Conservation (phyloP, 2,113 vertebrate species). For the Callipepla squamata region DNA sequence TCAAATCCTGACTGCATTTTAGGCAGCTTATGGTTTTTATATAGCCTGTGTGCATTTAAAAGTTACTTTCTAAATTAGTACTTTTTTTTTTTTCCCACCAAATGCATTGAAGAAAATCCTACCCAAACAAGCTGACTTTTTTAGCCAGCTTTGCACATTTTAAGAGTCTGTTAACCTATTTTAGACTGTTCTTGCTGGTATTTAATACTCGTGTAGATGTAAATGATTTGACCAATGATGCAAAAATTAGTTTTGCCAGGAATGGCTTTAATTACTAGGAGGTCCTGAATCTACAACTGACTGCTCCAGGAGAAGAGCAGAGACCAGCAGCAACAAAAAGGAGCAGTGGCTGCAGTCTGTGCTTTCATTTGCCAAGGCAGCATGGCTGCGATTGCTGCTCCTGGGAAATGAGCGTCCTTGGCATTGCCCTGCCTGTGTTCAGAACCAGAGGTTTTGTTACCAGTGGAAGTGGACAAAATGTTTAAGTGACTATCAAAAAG, state of each 20-base stretch:
- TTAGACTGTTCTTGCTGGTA: background rate
- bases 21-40: conserved; percentile 49
- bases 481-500: background rate
- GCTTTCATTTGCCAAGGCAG: background rate
- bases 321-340: background rate
- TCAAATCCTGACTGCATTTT: conserved; percentile 43
- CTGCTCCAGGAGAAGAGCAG: conserved; percentile 15
- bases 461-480: background rate
- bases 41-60: conserved; percentile 32
- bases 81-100: background rate
- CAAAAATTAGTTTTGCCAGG: background rate
- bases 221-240: background rate
- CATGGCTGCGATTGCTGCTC: background rate
- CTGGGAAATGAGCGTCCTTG: background rate
- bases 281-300: background rate
- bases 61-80: conserved; percentile 44
- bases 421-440: background rate
- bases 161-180: conserved; percentile 11
- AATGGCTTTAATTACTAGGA: conserved; percentile 5
- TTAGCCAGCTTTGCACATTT: conserved; percentile 33
- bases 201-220: background rate
- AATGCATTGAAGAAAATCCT: conserved; percentile 25
- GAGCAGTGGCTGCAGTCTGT: background rate
- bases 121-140: conserved; percentile 47
- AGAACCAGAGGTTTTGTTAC: background rate